These are phyloP conservation scores for Cochlearius cochlearius DNA, from an alignment of 2,113 vertebrate species.

Conservation along the genomic window DNA sequence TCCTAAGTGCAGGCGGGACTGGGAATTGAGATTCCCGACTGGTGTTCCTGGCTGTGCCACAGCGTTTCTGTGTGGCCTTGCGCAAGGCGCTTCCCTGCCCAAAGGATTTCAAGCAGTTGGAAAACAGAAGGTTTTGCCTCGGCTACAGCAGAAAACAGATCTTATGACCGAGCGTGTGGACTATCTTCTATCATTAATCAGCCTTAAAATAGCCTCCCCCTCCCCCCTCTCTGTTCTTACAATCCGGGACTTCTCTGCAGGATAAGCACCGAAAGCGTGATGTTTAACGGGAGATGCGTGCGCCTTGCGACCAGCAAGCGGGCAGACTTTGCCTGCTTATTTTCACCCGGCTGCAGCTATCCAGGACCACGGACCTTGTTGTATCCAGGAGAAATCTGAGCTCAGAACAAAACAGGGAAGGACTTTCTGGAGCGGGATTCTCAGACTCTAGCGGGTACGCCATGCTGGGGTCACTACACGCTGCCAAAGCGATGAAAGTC, in stretches of 20 bases:
- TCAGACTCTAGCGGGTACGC: fast-evolving
- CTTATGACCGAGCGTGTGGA: neutral
- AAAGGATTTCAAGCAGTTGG: neutral
- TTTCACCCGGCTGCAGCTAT: neutral
- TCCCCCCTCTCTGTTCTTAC: neutral
- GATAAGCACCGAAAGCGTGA: fast-evolving
- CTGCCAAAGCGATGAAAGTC: neutral
- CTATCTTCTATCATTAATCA: neutral
- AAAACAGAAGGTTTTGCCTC: neutral
- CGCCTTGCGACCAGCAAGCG: fast-evolving
- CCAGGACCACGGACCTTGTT: fast-evolving
- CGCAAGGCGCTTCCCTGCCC: neutral
- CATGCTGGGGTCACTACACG: fast-evolving
- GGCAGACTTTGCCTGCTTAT: neutral
- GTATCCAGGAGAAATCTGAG: neutral
- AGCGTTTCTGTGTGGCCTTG: neutral
- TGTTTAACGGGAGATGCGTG: neutral
- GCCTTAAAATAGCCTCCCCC: neutral
- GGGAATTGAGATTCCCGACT: neutral
- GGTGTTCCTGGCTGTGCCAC: neutral
- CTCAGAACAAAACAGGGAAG: neutral
- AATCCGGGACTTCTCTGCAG: neutral
- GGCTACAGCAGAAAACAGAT: neutral
- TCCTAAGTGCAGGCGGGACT: neutral
- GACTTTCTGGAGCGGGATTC: neutral